Conservation (phyloP, 2,113 vertebrate species). For the Eubucco bourcierii region DNA sequence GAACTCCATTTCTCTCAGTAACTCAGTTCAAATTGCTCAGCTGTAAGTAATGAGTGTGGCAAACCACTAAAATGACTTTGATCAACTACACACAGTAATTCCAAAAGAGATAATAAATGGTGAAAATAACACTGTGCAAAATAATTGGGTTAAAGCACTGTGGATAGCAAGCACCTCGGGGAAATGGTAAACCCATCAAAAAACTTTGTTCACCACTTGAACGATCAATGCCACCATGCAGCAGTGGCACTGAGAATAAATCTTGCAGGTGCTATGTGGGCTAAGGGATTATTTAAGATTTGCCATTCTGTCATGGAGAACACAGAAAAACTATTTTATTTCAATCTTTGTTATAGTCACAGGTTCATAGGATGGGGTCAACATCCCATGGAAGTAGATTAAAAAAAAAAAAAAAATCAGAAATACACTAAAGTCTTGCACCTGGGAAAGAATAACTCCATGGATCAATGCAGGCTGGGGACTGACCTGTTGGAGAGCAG, state of each 20-base stretch:
- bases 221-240: background rate
- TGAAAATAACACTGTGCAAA: background rate
- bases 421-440: background rate
- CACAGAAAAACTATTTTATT: background rate
- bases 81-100: background rate
- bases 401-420: too few species aligned
- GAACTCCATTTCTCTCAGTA: background rate
- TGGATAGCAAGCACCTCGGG: background rate
- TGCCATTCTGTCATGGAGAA: background rate
- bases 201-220: background rate
- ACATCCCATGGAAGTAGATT: background rate
- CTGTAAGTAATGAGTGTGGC: background rate
- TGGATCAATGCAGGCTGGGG: too few species aligned
- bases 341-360: background rate
- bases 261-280: background rate
- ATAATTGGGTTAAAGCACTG: background rate
- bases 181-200: background rate
- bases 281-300: background rate
- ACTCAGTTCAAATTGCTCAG: background rate
- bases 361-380: background rate
- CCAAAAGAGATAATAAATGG: background rate
- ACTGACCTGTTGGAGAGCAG: too few species aligned
- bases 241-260: background rate
- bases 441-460: too few species aligned
- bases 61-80: background rate